Conservation (phyloP, 2,888 invertebrate genomes). For the Agrochola macilenta region DNA sequence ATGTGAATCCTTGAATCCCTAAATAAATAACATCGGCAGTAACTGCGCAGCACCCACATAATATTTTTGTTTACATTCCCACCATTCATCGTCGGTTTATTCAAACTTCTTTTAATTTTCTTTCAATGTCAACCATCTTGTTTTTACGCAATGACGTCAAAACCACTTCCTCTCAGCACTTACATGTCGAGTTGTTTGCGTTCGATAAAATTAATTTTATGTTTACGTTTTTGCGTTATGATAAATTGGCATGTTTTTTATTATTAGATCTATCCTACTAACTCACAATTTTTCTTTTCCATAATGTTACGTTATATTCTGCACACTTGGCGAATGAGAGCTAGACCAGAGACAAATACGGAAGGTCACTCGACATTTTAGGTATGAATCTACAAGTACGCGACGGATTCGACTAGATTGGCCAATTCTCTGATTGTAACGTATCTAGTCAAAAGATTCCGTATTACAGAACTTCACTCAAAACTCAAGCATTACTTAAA, state of each 20-base stretch:
- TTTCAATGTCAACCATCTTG: constrained; percentile 59
- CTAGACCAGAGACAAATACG: too few relatives aligned
- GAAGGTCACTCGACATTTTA: too few relatives aligned
- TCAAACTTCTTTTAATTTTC: constrained; percentile 31
- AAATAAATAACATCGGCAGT: not conserved
- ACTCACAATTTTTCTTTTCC: too few relatives aligned
- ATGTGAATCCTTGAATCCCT: not conserved
- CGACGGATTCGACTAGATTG: too few relatives aligned
- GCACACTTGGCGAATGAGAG: too few relatives aligned
- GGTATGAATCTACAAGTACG: too few relatives aligned
- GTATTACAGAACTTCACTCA: too few relatives aligned
- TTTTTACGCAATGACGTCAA: constrained; percentile 54
- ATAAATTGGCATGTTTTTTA: not conserved
- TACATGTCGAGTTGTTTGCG: constrained; percentile 33
- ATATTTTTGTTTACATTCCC: constrained; percentile 29
- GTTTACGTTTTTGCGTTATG: constrained; percentile 17
- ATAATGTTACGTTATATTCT: too few relatives aligned
- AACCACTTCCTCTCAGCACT: constrained; percentile 33
- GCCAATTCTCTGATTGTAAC: too few relatives aligned
- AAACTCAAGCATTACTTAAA: too few relatives aligned
- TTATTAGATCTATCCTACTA: not conserved
- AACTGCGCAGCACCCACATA: constrained; percentile 11
- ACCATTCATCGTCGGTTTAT: not conserved
- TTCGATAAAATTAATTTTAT: constrained; percentile 8
- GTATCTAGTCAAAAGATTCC: too few relatives aligned